Percentiles rank a stretch among this genome's conserved stretches.
These are phyloP conservation scores for Ptychadena robeensis DNA, from an alignment of 2,797 vertebrate species.

Conservation along the genomic window DNA sequence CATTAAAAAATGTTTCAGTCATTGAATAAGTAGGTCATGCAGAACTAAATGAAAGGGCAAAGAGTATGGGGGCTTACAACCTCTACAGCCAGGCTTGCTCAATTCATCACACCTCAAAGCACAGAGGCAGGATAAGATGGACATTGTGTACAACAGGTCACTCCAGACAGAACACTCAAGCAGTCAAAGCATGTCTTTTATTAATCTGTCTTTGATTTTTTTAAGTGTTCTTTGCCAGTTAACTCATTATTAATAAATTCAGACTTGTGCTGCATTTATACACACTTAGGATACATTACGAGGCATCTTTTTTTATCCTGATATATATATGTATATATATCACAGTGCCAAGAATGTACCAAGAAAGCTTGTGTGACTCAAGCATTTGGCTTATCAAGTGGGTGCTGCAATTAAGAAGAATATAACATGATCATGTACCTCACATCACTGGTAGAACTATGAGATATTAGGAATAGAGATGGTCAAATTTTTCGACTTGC, in stretches of 20 bases:
- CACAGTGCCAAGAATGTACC: too few relatives aligned
- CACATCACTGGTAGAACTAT: too few relatives aligned
- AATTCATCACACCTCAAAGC: slow-evolving; percentile 66
- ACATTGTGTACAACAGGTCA: slow-evolving; percentile 14
- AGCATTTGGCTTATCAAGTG: too few relatives aligned
- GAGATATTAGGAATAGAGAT: too few relatives aligned
- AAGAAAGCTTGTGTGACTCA: too few relatives aligned
- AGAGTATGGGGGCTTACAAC: slow-evolving; percentile 72
- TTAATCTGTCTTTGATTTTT: neutral
- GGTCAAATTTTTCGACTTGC: too few relatives aligned
- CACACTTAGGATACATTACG: neutral
- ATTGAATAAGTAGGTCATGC: slow-evolving; percentile 91
- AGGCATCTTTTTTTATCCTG: neutral
- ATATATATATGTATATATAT: too few relatives aligned
- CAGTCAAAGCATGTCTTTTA: neutral
- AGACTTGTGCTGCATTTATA: neutral
- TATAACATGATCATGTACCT: too few relatives aligned
- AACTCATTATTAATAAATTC: neutral
- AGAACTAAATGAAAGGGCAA: slow-evolving; percentile 93
- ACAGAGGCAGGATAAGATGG: slow-evolving; percentile 61
- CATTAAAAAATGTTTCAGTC: slow-evolving; percentile 79
- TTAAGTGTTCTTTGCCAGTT: neutral
- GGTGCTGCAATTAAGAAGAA: too few relatives aligned
- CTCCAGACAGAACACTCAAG: neutral
- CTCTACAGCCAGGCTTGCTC: slow-evolving; percentile 37